Evolutionary conservation across 2,797 vertebrate genomes (phyloP).

Genomic region (Natrix natrix): DNA sequence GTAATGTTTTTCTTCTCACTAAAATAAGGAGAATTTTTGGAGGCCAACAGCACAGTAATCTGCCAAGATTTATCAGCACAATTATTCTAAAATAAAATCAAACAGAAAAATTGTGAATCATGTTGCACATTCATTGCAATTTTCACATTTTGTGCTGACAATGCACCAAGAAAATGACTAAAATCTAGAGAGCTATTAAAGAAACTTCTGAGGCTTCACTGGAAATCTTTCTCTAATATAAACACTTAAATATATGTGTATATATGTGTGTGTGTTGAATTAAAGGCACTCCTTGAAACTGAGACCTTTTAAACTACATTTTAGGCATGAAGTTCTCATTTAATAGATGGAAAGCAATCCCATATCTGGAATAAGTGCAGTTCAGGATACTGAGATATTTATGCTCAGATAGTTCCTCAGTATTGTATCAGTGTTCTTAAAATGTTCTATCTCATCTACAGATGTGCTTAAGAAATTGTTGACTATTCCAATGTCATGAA

Average conservation of each 20-base stretch:
- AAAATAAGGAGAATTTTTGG: constrained; percentile 30
- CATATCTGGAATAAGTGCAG: neutral
- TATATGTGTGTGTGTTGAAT: neutral
- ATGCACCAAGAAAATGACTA: constrained; percentile 29
- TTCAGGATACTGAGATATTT: neutral
- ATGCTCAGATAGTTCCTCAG: neutral
- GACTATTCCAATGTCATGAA: neutral
- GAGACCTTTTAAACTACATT: neutral
- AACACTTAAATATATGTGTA: neutral
- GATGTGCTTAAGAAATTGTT: neutral
- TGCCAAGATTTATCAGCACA: constrained; percentile 58
- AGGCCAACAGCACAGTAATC: constrained; percentile 36
- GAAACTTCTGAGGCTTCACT: constrained; percentile 47
- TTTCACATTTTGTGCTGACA: constrained; percentile 63
- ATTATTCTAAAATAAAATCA: constrained; percentile 60
- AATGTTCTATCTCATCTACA: neutral
- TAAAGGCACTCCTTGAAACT: neutral
- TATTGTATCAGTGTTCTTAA: neutral
- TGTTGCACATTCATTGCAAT: constrained; percentile 63
- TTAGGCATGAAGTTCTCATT: neutral
- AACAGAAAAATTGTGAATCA: constrained; percentile 67
- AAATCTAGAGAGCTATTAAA: constrained; percentile 56
- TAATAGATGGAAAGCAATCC: neutral
- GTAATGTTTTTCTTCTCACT: neutral
- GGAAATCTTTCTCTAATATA: constrained; percentile 15